Evolutionary conservation across 2,888 invertebrate genomes (phyloP), one percentile per base, ranked within the genome.

Genomic region (Willowsia nigromaculata): DNA sequence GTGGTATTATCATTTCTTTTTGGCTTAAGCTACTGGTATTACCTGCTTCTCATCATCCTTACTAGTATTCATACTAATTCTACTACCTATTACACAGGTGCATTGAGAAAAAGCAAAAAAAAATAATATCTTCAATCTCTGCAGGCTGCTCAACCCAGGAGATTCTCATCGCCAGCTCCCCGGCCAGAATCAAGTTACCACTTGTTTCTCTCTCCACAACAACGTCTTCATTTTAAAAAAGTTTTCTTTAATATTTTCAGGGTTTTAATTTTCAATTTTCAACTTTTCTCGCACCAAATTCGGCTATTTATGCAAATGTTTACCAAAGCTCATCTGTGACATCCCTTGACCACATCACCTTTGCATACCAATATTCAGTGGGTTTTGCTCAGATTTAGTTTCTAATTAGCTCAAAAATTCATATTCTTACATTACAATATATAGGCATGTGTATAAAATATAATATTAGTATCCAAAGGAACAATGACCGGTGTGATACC

Each of bases 171-270:
- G 37, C 62, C 25, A 59, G 30, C 62, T 30, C 11, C 27, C 11
- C 13, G 1, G 37, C 18, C n/a, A 37, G 68, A 37, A 37, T 68
- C 68, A 68, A 9, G 68, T 68, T 68, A 68, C 68, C 18, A 68
- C 68, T 18, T n/a, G 68, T 68, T 68, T 68, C 13, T 65, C 5
- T 22, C 18, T 4, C 30, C 30, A 18, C 25, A 0, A 68, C 37
- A 68, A n/a, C n/a, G n/a, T 68, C 68, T 68, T 68, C 11, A 68
- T 68, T 68, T 65, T 65, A n/a, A 11, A n/a, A n/a, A n/a, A 33
- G 15, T 1, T 15, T 65, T 65, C 18, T 22, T 30, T 33, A n/a
- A 65, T n/a, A n/a, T n/a, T 65, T n/a, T 13, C 33, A 65, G 9
- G n/a, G 2, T 27, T 59, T 27, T 62, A n/a, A 5, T n/a, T 37